These are phyloP conservation scores for Coracopsis vasa DNA, from an alignment of 2,113 vertebrate species.

Conservation along the genomic window DNA sequence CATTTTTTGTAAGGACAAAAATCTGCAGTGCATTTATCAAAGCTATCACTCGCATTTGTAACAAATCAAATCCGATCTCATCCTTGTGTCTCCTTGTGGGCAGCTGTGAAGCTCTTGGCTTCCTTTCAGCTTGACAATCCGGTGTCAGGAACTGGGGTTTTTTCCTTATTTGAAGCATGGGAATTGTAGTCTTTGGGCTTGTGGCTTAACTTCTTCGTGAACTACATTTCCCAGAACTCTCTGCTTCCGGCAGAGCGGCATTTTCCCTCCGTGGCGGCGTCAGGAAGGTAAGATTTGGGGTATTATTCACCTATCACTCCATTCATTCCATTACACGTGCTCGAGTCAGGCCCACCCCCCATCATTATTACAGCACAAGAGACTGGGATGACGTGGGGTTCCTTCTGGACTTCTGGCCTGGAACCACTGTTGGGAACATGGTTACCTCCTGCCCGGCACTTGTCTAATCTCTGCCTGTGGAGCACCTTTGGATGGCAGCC, in stretches of 20 bases:
- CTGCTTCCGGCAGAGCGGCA: accelerated
- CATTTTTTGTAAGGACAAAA: neutral
- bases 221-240: conserved; percentile 34
- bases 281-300: neutral
- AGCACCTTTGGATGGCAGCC: neutral
- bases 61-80: neutral
- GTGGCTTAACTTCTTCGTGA: accelerated
- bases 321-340: accelerated
- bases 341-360: accelerated
- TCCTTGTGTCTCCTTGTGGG: neutral
- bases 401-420: neutral
- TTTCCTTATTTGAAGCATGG: neutral
- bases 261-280: neutral
- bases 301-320: accelerated
- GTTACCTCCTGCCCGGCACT: neutral
- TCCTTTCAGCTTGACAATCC: accelerated
- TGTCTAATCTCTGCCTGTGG: neutral
- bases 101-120: accelerated
- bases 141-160: accelerated
- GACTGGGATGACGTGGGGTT: neutral
- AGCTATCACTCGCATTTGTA: neutral
- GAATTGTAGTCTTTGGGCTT: conserved; percentile 49
- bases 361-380: neutral
- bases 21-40: neutral
- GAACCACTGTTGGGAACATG: neutral